Conservation (phyloP, 2,113 vertebrate species). For the human (Homo sapiens) region DNA sequence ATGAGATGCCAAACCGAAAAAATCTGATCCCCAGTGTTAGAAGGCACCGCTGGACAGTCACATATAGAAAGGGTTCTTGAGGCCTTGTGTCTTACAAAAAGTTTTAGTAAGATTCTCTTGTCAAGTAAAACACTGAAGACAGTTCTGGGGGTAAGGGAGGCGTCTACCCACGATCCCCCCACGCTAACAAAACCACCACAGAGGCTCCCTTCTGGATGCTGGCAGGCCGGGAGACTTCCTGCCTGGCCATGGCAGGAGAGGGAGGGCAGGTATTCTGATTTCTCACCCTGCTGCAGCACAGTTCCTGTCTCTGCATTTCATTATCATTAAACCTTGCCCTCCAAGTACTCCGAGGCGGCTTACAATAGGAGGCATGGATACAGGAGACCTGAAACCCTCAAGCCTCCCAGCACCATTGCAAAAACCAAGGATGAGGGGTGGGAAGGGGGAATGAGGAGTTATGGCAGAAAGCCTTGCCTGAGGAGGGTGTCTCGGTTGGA, state of each 20-base stretch:
- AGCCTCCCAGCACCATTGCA: not conserved
- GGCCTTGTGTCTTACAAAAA: fast-evolving
- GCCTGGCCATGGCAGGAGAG: not conserved
- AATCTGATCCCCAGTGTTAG: not conserved
- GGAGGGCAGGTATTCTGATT: not conserved
- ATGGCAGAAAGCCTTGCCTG: not conserved
- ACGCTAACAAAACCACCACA: not conserved
- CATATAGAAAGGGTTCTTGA: not conserved
- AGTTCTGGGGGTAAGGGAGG: too few species aligned
- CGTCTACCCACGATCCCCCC: not conserved
- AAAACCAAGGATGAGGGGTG: not conserved
- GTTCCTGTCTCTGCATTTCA: not conserved
- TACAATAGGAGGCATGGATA: fast-evolving
- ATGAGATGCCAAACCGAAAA: not conserved
- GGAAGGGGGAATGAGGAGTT: fast-evolving
- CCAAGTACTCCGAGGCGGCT: fast-evolving
- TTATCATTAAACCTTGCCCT: not conserved
- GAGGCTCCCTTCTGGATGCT: not conserved
- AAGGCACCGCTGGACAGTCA: not conserved
- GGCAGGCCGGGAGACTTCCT: not conserved
- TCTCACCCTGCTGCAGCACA: not conserved
- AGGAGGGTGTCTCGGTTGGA: not conserved
- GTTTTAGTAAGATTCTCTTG: not conserved
- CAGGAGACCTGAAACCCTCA: not conserved
- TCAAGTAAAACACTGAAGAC: not conserved